Conservation (phyloP, 64 coral and sea anemone genomes). For the Actinia equina region DNA sequence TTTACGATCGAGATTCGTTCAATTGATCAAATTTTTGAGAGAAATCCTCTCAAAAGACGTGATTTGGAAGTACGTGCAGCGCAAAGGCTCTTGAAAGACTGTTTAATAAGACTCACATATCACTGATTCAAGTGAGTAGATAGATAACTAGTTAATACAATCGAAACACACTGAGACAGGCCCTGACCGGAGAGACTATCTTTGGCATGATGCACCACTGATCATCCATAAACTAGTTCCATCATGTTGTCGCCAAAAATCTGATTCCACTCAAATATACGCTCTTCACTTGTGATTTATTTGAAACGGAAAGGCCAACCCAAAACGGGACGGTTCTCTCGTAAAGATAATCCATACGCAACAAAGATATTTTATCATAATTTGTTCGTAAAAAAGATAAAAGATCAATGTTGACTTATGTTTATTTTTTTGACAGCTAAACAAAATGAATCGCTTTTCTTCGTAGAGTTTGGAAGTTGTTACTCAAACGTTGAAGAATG, state of each 20-base stretch:
- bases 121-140: not conserved
- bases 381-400: not conserved
- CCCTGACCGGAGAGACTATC: not conserved
- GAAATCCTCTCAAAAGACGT: slow-evolving; percentile 3
- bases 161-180: not conserved
- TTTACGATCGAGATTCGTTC: not conserved
- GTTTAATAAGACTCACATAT: slow-evolving; percentile 10
- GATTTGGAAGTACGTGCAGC: slow-evolving; percentile 1
- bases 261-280: not conserved
- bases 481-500: not conserved
- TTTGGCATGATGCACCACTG: not conserved
- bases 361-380: not conserved
- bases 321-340: not conserved
- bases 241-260: not conserved
- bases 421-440: not conserved
- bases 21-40: not conserved
- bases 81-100: not conserved
- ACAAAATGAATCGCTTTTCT: not conserved
- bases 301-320: not conserved
- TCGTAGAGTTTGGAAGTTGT: not conserved
- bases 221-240: not conserved
- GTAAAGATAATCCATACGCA: not conserved
- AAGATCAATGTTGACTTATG: not conserved
- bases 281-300: not conserved
- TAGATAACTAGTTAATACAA: not conserved